These are phyloP conservation scores for Pseudococcus longispinus DNA, from an alignment of 2,888 invertebrate species.

Conservation along the genomic window DNA sequence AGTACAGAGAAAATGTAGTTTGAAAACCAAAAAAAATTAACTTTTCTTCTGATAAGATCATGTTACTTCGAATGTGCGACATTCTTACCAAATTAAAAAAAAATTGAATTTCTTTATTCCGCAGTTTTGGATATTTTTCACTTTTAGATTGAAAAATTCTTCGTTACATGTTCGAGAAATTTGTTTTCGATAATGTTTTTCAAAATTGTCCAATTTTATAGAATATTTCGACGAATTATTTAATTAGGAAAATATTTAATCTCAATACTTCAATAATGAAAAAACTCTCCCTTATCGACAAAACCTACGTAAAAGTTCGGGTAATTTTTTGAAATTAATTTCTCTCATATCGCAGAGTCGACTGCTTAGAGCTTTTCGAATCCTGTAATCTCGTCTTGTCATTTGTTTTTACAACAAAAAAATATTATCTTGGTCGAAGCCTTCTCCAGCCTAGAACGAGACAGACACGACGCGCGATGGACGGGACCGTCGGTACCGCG, in stretches of 20 bases:
- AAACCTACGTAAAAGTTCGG: background rate
- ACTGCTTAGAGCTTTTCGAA: background rate
- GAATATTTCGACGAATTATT: background rate
- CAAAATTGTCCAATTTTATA: background rate
- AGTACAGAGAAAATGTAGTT: no score
- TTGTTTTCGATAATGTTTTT: background rate
- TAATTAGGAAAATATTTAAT: background rate
- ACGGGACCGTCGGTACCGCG: background rate
- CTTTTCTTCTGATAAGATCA: no score
- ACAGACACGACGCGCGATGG: background rate
- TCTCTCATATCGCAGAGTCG: background rate
- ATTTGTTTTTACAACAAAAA: background rate
- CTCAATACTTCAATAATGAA: no score
- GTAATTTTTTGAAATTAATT: background rate
- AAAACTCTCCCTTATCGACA: no score
- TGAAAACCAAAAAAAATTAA: no score
- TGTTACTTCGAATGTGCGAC: no score
- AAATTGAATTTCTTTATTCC: no score
- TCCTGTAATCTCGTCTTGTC: background rate
- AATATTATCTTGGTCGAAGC: background rate
- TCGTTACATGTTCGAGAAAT: no score
- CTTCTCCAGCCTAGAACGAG: background rate
- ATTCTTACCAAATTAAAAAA: no score
- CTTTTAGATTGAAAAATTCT: no score
- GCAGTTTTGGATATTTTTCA: no score